These are phyloP conservation scores for Drosophila kurseongensis DNA, from an alignment of 1,140 invertebrate genomes.

Conservation along the genomic window DNA sequence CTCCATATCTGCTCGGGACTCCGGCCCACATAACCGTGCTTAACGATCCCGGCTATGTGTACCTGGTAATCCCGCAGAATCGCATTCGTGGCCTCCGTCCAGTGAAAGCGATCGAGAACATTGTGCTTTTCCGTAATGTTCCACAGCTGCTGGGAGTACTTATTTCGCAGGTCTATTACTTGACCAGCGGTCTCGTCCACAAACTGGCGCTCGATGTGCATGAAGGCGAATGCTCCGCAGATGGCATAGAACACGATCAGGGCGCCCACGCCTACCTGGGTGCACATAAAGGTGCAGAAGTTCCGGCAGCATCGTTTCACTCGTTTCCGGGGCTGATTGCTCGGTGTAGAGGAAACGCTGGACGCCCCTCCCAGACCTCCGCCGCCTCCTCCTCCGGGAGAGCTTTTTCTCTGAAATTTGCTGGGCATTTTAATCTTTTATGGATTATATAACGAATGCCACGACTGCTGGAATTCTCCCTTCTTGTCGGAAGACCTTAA, in stretches of 20 bases:
- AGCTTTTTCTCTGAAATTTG: constrained; percentile 72
- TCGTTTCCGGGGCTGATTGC: constrained; percentile 88
- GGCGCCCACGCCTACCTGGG: constrained; percentile 97
- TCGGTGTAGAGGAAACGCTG: constrained; percentile 86
- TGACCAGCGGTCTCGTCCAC: constrained; percentile 86
- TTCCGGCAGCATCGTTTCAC: constrained; percentile 91
- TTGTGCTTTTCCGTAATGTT: constrained; percentile 89
- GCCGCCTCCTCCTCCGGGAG: constrained; percentile 29
- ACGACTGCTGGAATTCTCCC: constrained; percentile 7
- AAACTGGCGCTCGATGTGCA: constrained; percentile 91
- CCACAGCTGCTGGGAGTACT: constrained; percentile 89
- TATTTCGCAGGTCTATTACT: constrained; percentile 85
- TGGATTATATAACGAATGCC: constrained; percentile 42
- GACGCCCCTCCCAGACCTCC: constrained; percentile 26
- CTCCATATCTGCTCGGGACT: constrained; percentile 91
- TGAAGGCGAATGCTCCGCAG: constrained; percentile 96
- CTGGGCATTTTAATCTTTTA: constrained; percentile 47
- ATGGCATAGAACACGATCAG: constrained; percentile 97
- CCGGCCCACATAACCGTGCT: constrained; percentile 91
- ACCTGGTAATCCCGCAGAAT: constrained; percentile 90
- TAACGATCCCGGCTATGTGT: constrained; percentile 88
- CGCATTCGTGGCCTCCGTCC: constrained; percentile 88
- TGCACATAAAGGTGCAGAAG: constrained; percentile 95
- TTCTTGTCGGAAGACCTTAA: constrained; percentile 1
- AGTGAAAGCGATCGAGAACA: constrained; percentile 90